Evolutionary conservation across 2,113 vertebrate genomes (phyloP).

Genomic region (Emberiza fucata): DNA sequence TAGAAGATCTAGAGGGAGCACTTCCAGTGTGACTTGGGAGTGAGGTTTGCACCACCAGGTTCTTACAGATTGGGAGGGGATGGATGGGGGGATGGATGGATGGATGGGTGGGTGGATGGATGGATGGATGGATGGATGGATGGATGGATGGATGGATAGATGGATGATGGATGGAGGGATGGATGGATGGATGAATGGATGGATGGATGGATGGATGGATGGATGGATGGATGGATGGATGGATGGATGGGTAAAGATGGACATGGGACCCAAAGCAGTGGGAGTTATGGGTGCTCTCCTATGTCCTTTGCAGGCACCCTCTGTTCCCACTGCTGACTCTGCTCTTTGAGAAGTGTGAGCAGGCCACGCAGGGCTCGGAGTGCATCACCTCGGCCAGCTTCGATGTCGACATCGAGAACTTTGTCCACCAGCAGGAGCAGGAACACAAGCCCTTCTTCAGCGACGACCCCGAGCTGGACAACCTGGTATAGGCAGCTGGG

Average conservation of each 20-base stretch:
- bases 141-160: neutral
- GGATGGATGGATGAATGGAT: neutral
- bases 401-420: slow-evolving; percentile 97
- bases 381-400: slow-evolving; percentile 99
- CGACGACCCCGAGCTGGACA: slow-evolving; percentile 96
- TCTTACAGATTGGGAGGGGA: neutral
- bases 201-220: neutral
- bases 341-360: slow-evolving; percentile 97
- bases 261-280: neutral
- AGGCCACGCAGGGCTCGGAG: slow-evolving; percentile 97
- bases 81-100: neutral
- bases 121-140: neutral
- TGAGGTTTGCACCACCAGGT: neutral
- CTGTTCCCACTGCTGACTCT: slow-evolving; percentile 94
- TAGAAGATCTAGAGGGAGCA: neutral
- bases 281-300: rapidly evolving
- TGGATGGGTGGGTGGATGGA: too few species aligned
- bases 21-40: neutral
- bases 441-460: slow-evolving; percentile 99
- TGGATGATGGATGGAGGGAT: neutral
- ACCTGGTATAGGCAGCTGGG: slow-evolving; percentile 82
- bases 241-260: neutral
- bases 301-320: slow-evolving; percentile 82
- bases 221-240: neutral
- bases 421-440: slow-evolving; percentile 97